phyloP scores from a whole-genome alignment of 2,113 vertebrate species.

The Ptychochromis oligacanthus region DNA sequence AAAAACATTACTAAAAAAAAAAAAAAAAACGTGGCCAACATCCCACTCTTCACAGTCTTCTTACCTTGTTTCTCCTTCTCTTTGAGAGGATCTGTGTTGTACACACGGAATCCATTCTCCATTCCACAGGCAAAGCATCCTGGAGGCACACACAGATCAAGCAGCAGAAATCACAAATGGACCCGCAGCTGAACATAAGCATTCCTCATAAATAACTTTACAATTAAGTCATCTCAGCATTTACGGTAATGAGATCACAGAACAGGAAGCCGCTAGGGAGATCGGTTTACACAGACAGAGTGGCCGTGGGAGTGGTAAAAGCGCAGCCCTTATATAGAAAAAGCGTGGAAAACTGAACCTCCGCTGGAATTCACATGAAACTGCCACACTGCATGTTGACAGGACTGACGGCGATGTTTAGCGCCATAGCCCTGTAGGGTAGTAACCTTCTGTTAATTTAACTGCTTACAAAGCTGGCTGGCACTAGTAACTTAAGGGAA shows the following conservation, averaged over 20 bases:
- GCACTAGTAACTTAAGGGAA: background rate
- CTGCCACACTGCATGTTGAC: background rate
- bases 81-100: slow-evolving; percentile 98
- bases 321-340: background rate
- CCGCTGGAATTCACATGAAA: background rate
- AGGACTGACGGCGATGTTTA: background rate
- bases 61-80: slow-evolving; percentile 99
- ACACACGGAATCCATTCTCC: slow-evolving; percentile 98
- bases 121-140: slow-evolving; percentile 99
- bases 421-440: background rate
- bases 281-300: background rate
- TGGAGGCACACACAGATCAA: slow-evolving; percentile 49
- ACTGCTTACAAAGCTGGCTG: background rate
- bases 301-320: background rate
- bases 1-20: background rate
- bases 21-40: no score
- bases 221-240: background rate
- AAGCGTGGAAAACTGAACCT: slow-evolving; percentile 5
- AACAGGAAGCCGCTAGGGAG: background rate
- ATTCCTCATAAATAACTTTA: background rate
- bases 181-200: background rate
- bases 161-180: background rate
- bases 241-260: background rate
- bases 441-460: background rate
- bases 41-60: background rate